Evolutionary conservation across 2,113 vertebrate genomes (phyloP).

Genomic region (Cercocebus atys): DNA sequence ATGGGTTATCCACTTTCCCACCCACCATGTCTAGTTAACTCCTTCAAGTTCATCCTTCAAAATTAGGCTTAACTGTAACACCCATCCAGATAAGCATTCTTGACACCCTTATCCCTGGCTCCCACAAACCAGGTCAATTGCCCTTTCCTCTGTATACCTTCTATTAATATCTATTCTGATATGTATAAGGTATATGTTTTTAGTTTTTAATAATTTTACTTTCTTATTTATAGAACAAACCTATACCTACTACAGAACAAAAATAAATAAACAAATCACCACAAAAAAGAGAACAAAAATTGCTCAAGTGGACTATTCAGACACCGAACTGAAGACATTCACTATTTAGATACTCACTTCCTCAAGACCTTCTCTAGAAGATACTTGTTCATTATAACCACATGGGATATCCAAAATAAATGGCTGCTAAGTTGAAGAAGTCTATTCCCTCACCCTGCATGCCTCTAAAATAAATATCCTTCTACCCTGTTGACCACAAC

Average conservation of each 20-base stretch:
- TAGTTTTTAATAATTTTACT: slow-evolving; percentile 10
- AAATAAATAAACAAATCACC: not conserved
- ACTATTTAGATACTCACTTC: not conserved
- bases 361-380: not conserved
- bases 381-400: not conserved
- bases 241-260: not conserved
- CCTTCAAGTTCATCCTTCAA: not conserved
- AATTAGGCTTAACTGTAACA: not conserved
- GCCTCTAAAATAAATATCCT: not conserved
- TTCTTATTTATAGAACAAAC: not conserved
- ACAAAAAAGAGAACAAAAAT: slow-evolving; percentile 19
- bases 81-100: not conserved
- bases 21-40: not conserved
- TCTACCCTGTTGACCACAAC: not conserved
- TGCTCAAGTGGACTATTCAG: not conserved
- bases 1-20: not conserved
- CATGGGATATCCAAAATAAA: not conserved
- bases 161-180: not conserved
- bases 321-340: not conserved
- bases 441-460: not conserved
- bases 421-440: not conserved
- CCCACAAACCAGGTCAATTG: not conserved
- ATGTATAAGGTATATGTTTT: not conserved
- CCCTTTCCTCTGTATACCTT: not conserved
- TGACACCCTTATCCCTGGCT: not conserved